A percentile compares a stretch with the other conserved stretches of the same genome.
Conservation (phyloP, 1,140 invertebrate species). For the Bombus breviceps region DNA sequence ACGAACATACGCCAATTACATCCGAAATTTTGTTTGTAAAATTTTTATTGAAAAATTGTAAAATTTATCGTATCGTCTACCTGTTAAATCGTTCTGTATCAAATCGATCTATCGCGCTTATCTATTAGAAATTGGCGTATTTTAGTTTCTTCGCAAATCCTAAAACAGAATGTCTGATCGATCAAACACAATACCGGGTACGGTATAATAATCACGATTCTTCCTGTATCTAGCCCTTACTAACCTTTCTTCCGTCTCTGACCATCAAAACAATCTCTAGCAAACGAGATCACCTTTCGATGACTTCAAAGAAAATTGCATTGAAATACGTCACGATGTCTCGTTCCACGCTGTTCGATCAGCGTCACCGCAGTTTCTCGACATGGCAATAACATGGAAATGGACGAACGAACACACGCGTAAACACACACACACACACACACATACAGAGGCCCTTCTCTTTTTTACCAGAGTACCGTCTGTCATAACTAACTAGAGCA, state of each 20-base stretch:
- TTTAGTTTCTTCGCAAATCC: neutral
- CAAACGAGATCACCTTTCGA: neutral
- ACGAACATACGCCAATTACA: too few relatives aligned
- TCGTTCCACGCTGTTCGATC: conserved; percentile 32
- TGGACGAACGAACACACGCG: conserved; percentile 25
- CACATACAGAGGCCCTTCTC: conserved; percentile 31
- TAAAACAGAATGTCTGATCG: neutral
- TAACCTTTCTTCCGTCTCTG: neutral
- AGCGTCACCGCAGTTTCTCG: conserved; percentile 31
- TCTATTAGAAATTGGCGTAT: neutral
- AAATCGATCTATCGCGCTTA: too few relatives aligned
- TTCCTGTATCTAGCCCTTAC: neutral
- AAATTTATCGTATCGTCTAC: neutral
- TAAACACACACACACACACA: conserved; percentile 26
- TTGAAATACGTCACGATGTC: conserved; percentile 1
- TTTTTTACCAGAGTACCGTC: conserved; percentile 61
- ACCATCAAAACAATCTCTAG: neutral
- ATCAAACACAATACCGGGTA: neutral
- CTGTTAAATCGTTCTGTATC: too few relatives aligned
- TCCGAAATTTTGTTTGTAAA: neutral
- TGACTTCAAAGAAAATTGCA: neutral
- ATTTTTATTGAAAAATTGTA: too few relatives aligned
- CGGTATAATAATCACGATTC: neutral
- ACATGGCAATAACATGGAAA: conserved; percentile 41
- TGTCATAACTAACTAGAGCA: conserved; percentile 70